These are phyloP conservation scores for Boloria selene DNA, from an alignment of 2,888 invertebrate genomes.

Conservation along the genomic window DNA sequence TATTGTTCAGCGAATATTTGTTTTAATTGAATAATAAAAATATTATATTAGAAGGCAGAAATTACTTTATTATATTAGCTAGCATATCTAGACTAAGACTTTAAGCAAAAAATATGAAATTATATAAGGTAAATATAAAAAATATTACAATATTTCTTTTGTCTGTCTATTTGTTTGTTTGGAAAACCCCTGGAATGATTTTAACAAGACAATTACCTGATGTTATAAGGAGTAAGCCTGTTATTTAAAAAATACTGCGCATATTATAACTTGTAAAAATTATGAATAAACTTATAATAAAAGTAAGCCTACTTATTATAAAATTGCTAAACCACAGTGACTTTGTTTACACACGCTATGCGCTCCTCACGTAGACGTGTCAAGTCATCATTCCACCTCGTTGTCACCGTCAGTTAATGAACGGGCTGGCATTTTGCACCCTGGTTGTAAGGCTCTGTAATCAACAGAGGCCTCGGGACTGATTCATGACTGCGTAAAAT, in stretches of 20 bases:
- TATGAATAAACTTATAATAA: neutral
- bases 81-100: no score
- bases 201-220: neutral
- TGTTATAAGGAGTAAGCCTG: no score
- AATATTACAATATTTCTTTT: no score
- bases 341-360: conserved; percentile 10
- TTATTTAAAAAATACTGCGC: no score
- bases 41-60: no score
- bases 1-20: no score
- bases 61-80: no score
- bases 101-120: no score
- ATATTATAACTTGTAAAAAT: no score
- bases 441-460: conserved; percentile 42
- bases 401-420: conserved; percentile 65
- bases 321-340: neutral
- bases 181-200: neutral
- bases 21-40: no score
- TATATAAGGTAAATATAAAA: no score
- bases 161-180: no score
- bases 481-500: conserved; percentile 41
- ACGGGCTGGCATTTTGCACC: conserved; percentile 54
- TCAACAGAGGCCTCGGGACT: conserved; percentile 45
- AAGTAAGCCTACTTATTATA: neutral
- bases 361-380: conserved; percentile 21
- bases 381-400: conserved; percentile 61